Evolutionary conservation across 1,140 invertebrate genomes (phyloP).

Genomic region (Drosophila bocki): DNA sequence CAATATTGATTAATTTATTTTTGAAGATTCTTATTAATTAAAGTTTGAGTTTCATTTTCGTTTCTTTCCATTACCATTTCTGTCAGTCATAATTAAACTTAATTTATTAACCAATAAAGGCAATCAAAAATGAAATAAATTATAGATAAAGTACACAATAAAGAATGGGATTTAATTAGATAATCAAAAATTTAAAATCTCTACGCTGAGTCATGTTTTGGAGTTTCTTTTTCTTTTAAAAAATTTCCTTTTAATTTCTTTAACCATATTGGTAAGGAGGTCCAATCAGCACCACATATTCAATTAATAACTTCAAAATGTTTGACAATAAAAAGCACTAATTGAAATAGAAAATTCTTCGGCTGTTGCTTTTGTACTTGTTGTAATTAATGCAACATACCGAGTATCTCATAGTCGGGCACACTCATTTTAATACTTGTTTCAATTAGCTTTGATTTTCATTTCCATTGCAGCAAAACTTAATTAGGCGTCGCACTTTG

Average conservation of each 20-base stretch:
- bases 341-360: not conserved
- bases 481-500: constrained; percentile 57
- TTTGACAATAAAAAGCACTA: not conserved
- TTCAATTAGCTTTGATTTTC: constrained; percentile 44
- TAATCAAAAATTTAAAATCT: constrained; percentile 5
- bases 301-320: not conserved
- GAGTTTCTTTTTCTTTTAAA: not conserved
- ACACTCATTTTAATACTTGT: not conserved
- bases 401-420: not conserved
- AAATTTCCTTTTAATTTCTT: constrained; percentile 1
- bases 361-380: not conserved
- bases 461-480: constrained; percentile 22
- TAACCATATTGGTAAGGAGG: constrained; percentile 2
- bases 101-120: constrained; percentile 21
- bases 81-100: constrained; percentile 50
- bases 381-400: not conserved
- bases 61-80: constrained; percentile 18
- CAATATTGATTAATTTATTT: not conserved
- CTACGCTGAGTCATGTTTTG: constrained; percentile 31
- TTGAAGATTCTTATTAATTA: constrained; percentile 7
- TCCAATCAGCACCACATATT: not conserved
- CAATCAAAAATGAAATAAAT: constrained; percentile 27
- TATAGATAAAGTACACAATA: constrained; percentile 10
- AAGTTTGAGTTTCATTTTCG: constrained; percentile 21
- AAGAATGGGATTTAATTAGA: constrained; percentile 35